phyloP scores from a whole-genome alignment of 30 jellyfish, hydroid and myxozoan species.

The Aurelia aurita complex sp. Pacific region DNA sequence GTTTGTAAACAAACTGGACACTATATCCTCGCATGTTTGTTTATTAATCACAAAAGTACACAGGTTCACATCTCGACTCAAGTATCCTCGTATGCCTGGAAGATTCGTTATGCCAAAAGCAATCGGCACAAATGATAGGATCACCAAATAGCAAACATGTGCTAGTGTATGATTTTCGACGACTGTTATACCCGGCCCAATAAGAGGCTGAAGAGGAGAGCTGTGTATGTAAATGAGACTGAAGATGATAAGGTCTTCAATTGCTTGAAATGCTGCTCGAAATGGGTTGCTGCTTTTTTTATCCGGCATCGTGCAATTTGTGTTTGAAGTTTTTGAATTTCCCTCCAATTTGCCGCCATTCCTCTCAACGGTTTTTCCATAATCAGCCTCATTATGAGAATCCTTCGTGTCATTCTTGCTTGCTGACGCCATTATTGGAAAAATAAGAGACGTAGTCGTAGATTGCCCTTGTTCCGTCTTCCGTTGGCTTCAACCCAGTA shows the following conservation, averaged over 20 bases:
- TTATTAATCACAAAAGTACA: conserved; percentile 68
- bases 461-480: not conserved
- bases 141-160: conserved; percentile 58
- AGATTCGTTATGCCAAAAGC: conserved; percentile 33
- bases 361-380: not conserved
- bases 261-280: not conserved
- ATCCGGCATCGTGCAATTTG: not conserved
- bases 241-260: conserved; percentile 34
- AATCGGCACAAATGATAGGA: conserved; percentile 38
- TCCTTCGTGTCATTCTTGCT: not conserved
- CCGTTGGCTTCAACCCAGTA: not conserved
- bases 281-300: conserved; percentile 7
- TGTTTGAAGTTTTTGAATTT: not conserved
- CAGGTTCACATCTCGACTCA: conserved; percentile 71
- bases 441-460: no score
- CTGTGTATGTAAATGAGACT: conserved; percentile 56
- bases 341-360: not conserved
- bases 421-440: not conserved
- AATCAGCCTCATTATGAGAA: no score
- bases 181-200: conserved; percentile 78
- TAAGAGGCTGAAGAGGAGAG: conserved; percentile 80
- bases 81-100: conserved; percentile 64
- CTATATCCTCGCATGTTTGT: conserved; percentile 70
- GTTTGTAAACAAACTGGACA: conserved; percentile 56
- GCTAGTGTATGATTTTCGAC: conserved; percentile 14